Evolutionary conservation across 2,797 vertebrate species (phyloP).

Genomic region (Tadarida brasiliensis): DNA sequence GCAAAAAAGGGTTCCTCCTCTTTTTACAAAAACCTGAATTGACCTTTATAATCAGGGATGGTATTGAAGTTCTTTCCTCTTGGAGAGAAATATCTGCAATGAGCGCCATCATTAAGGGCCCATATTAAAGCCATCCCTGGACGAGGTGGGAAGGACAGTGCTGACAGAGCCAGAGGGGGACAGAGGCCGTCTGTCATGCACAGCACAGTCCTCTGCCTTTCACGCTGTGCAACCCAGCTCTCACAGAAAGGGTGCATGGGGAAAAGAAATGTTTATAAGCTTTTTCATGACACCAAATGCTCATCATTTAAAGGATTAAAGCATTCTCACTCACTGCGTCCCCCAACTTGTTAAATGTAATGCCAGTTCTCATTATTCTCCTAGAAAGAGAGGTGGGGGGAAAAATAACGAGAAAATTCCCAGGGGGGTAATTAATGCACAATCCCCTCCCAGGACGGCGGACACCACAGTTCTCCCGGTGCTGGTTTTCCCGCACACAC

Average conservation of each 20-base stretch:
- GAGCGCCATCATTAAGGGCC: neutral
- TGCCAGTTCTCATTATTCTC: conserved; percentile 35
- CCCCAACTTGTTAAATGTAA: neutral
- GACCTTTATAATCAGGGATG: neutral
- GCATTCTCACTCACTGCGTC: neutral
- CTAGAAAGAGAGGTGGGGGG: neutral
- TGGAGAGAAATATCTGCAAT: conserved; percentile 25
- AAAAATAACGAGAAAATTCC: conserved; percentile 32
- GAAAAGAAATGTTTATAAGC: neutral
- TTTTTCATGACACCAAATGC: neutral
- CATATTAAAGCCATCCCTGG: neutral
- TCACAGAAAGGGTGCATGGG: neutral
- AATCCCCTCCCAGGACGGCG: neutral
- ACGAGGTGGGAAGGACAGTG: neutral
- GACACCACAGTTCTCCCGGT: neutral
- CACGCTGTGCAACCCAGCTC: rapidly evolving
- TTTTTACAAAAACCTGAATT: conserved; percentile 15
- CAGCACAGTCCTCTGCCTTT: neutral
- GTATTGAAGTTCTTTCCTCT: neutral
- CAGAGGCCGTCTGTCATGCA: neutral
- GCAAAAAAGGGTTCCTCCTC: neutral
- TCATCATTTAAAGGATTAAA: neutral
- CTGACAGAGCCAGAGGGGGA: neutral
- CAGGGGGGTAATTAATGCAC: conserved; percentile 41
- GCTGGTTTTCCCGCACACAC: neutral